phyloP scores from a whole-genome alignment of 2,113 vertebrate genomes.

The Neofelis nebulosa region DNA sequence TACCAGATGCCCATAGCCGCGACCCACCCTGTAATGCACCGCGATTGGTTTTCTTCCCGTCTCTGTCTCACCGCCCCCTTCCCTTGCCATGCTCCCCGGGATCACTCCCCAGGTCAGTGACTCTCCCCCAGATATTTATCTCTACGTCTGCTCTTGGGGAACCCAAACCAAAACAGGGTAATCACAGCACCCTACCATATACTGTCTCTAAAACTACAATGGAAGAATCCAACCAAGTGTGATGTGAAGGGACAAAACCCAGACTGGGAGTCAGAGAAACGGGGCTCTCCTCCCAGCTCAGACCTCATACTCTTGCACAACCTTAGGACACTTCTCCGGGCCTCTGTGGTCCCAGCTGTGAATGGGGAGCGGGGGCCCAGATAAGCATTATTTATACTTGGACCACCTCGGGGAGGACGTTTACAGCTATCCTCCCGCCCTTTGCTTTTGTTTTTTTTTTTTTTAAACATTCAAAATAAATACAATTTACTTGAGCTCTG shows the following conservation, averaged over 20 bases:
- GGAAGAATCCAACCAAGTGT: neutral
- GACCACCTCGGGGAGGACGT: neutral
- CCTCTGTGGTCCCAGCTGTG: neutral
- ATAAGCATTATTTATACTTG: neutral
- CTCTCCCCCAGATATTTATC: neutral
- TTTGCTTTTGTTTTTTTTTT: neutral
- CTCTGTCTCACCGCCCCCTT: neutral
- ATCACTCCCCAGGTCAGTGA: neutral
- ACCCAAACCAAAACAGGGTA: neutral
- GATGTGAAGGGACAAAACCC: neutral
- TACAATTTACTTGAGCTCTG: neutral
- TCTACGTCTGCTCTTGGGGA: neutral
- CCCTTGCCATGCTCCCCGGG: neutral
- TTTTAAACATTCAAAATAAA: neutral
- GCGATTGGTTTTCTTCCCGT: neutral
- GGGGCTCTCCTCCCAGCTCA: neutral
- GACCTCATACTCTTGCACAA: neutral
- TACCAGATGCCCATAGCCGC: neutral
- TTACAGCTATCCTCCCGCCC: neutral
- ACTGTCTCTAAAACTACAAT: neutral
- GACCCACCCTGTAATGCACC: neutral
- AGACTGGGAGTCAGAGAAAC: neutral
- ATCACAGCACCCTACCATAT: fast-evolving
- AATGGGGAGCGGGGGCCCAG: neutral
- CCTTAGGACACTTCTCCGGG: neutral